A percentile compares a stretch with the other conserved stretches of the same genome.
These are phyloP conservation scores for Polymixis flavicincta DNA, from an alignment of 2,888 invertebrate genomes.

Conservation along the genomic window DNA sequence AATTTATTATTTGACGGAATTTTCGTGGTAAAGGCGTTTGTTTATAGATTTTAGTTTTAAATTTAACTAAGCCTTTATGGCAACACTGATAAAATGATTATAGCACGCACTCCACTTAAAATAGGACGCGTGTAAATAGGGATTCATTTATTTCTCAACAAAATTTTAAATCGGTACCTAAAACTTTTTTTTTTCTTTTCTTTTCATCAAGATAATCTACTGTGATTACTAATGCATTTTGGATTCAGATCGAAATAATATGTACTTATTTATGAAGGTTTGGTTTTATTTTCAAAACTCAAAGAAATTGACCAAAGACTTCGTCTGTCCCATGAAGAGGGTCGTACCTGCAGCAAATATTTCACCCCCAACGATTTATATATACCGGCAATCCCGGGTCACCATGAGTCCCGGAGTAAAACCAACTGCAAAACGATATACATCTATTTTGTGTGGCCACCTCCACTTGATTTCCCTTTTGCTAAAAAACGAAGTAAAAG, in stretches of 20 bases:
- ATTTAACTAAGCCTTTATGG: constrained; percentile 24
- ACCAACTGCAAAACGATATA: constrained; percentile 59
- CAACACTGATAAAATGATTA: constrained; percentile 23
- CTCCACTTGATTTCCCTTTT: constrained; percentile 64
- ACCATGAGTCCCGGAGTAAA: constrained; percentile 34
- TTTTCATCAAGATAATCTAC: background rate
- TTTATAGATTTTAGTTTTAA: constrained; percentile 33
- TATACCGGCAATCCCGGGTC: constrained; percentile 18
- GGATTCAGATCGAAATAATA: background rate
- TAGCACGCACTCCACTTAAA: constrained; percentile 9
- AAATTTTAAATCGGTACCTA: background rate
- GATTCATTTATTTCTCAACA: constrained; percentile 8
- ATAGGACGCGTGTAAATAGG: background rate
- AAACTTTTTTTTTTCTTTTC: background rate
- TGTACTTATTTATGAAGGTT: background rate
- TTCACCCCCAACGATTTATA: constrained; percentile 38
- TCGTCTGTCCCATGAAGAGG: constrained; percentile 9
- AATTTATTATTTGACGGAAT: constrained; percentile 23
- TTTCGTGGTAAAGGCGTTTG: background rate
- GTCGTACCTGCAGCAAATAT: constrained; percentile 31
- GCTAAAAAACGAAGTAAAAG: constrained; percentile 74
- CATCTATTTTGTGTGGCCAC: constrained; percentile 62
- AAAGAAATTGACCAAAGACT: background rate
- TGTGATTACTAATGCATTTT: too few relatives aligned
- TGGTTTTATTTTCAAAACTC: background rate